These are phyloP conservation scores for Phrynocephalus vlangalii DNA, from an alignment of 2,797 vertebrate species.

Conservation along the genomic window DNA sequence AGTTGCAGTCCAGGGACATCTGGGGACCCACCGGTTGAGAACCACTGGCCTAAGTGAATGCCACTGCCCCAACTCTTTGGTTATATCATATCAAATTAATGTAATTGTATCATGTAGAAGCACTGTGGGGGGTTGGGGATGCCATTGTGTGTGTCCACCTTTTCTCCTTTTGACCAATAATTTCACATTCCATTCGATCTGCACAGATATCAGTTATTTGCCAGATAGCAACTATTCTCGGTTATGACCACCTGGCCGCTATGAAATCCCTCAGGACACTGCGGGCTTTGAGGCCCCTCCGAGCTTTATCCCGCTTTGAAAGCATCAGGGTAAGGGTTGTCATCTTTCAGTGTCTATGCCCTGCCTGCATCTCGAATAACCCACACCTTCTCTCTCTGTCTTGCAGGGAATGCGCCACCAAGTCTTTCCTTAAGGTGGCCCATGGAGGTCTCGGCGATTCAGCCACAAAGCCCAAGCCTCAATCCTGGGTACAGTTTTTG, in stretches of 20 bases:
- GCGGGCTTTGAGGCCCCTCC: slow-evolving; percentile 78
- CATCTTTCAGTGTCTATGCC: slow-evolving; percentile 42
- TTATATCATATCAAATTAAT: too few species aligned
- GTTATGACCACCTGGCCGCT: slow-evolving; percentile 75
- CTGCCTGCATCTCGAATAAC: background rate
- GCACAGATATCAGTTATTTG: slow-evolving; percentile 79
- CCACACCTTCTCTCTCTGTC: slow-evolving; percentile 8
- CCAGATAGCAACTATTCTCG: slow-evolving; percentile 73
- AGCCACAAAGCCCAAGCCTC: background rate
- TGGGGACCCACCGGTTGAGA: too few species aligned
- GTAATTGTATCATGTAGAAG: too few species aligned
- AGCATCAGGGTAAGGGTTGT: slow-evolving; percentile 87
- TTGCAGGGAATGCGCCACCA: slow-evolving; percentile 43
- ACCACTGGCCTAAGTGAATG: too few species aligned
- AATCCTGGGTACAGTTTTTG: background rate
- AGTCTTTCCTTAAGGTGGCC: slow-evolving; percentile 20
- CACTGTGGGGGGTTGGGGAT: too few species aligned
- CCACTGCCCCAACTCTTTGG: too few species aligned
- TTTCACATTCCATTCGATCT: slow-evolving; percentile 70
- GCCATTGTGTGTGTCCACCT: background rate
- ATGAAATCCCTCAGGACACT: slow-evolving; percentile 81
- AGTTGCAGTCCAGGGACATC: too few species aligned
- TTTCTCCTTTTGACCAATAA: slow-evolving; percentile 51
- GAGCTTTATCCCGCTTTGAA: slow-evolving; percentile 84
- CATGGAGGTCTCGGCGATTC: slow-evolving; percentile 34